Percentiles rank a stretch among this genome's conserved stretches.
These are phyloP conservation scores for Leptopterna dolabrata DNA, from an alignment of 2,888 invertebrate genomes.

Conservation along the genomic window DNA sequence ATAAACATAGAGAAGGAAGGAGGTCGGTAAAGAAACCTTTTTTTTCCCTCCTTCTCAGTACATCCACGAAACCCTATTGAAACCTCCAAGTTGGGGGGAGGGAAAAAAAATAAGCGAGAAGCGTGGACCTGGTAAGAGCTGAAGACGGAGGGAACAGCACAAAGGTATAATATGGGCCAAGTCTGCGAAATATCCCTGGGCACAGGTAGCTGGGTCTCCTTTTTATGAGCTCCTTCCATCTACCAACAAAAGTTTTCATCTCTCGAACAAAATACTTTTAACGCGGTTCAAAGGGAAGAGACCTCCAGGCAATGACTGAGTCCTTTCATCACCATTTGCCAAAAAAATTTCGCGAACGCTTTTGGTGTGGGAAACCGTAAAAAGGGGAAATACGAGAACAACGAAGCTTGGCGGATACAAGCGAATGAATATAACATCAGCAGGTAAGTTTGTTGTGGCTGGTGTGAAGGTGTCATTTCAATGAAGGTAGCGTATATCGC, in stretches of 20 bases:
- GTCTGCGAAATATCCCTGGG: not conserved
- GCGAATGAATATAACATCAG: no score
- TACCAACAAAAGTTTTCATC: not conserved
- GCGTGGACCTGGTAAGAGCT: not conserved
- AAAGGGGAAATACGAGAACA: not conserved
- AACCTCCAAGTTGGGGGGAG: not conserved
- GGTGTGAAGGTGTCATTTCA: no score
- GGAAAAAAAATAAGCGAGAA: not conserved
- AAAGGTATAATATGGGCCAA: not conserved
- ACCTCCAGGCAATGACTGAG: not conserved
- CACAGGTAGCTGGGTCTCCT: not conserved
- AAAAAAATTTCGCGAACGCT: not conserved
- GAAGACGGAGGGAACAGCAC: not conserved
- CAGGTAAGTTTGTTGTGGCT: no score
- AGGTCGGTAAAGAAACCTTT: not conserved
- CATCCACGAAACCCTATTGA: not conserved
- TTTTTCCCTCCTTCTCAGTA: not conserved
- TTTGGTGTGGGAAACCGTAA: not conserved
- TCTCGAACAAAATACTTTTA: not conserved
- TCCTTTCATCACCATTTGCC: not conserved
- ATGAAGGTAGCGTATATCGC: no score
- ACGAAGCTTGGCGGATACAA: no score
- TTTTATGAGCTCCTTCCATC: not conserved
- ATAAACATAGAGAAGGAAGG: not conserved
- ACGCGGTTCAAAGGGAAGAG: not conserved